Base-by-base conservation (phyloP, 2,888 invertebrate species). In the Antitype chi region DNA sequence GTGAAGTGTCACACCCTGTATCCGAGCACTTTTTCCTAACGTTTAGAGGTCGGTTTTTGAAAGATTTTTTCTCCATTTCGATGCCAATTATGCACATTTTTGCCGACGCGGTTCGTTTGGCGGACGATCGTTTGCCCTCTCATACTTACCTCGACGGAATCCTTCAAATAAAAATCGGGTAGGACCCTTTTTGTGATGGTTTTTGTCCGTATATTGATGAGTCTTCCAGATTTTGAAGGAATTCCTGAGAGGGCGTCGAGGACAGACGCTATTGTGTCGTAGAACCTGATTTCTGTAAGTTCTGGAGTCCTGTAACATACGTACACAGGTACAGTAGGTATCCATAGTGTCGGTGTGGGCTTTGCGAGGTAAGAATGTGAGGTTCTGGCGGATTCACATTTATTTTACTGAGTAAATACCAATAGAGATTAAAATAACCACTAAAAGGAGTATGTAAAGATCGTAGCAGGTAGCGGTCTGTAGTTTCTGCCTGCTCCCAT, bases 11-110 rank as follows among this genome's bases (percentile, higher is more conserved):
- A 87, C 96, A 95, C 82, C 94, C 96, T 96, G 94, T 95, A 93
- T 90, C 52, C 80, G 88, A 94, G 96, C 95, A 96, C 96, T 96
- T 96, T 96, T 96, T 96, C 95, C 93, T 92, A 94, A 93, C 95
- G 94, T 96, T 94, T 95, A 93, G 94, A 95, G 95, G 94, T 95
- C 94, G 95, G 90, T 96, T 96, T 96, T 96, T 95, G 94, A 95
- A 91, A 90, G 90, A 92, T 95, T 96, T 96, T 96, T 96, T 96
- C 94, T 92, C 88, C 89, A 92, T 90, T 89, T 93, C 92, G 90
- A 89, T 89, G 90, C 94, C 96, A 96, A 96, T 96, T 96, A 96
- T 96, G 96, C 95, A 96, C 96, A 96, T 96, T 96, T 96, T 96
- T 96, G 95, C 94, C 94, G 91, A 91, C 90, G 94, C 95, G 95